Base-by-base conservation (phyloP, 2,888 invertebrate species). In the Sclerodermus sp. region DNA sequence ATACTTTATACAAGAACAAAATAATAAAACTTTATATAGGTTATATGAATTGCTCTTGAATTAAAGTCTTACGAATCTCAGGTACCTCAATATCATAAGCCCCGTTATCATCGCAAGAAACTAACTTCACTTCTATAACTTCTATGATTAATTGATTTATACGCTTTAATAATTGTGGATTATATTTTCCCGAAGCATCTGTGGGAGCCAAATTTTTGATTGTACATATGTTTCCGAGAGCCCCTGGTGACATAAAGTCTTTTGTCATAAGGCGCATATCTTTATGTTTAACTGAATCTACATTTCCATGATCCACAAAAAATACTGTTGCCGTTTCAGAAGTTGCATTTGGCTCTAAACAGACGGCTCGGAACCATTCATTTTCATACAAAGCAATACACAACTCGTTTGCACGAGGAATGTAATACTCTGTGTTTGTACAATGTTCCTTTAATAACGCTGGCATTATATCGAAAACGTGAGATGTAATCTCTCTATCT, bases 301-400 rank as follows among this genome's bases (percentile, higher is more conserved):
- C 18, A 34, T 74, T 77, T 1, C 79, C 79, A 49, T 55, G 76
- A 44, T 79, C 79, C 5, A 78, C 47, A 15, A 75, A 76, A 15
- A 69, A 68, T 1, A 79, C 53, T 1, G 38, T 5, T 12, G 68
- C 55, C n/a, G 58, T 49, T 2, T 53, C 59, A 0, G 56, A 16
- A 0, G 66, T 51, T 4, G 45, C 31, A n/a, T 36, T 63, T 10
- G 65, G 55, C 10, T 51, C 12, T 0, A 70, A 0, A 12, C 76
- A 76, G 2, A 60, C 40, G 0, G 70, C 78, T 9, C 79, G 68
- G 40, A 71, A 78, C 73, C 73, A 79, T 0, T 4, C 37, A 14
- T 42, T 62, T 0, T 68, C 53, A 30, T 57, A 76, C 3, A 63
- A 51, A 9, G 73, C 78, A 1, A 79, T 49, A 36, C 79, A 78